phyloP scores from a whole-genome alignment of 2,797 vertebrate genomes.

The Arctocebus calabarensis region DNA sequence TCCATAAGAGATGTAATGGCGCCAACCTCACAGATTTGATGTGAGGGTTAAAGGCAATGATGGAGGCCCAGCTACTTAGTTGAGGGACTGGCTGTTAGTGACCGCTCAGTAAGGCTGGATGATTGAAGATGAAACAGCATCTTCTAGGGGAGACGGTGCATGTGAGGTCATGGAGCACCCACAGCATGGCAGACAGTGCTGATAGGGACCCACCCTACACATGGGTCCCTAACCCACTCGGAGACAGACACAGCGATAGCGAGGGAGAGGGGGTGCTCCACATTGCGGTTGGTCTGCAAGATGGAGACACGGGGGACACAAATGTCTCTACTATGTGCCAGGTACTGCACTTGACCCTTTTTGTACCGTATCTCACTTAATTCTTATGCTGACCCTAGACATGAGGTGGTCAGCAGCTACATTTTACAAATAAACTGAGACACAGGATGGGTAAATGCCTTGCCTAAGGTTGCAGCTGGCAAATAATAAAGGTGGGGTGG shows the following conservation, averaged over 20 bases:
- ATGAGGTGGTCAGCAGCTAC: neutral
- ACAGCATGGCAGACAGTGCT: neutral
- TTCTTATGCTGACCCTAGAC: neutral
- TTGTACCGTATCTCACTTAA: neutral
- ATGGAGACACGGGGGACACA: neutral
- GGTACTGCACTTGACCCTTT: neutral
- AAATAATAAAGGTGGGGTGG: neutral
- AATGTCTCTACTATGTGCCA: neutral
- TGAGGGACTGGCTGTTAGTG: too few species aligned
- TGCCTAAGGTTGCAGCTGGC: neutral
- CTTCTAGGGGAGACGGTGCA: fast-evolving
- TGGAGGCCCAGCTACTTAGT: too few species aligned
- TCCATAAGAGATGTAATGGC: neutral
- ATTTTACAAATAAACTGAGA: neutral
- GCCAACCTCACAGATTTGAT: neutral
- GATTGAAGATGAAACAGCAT: neutral
- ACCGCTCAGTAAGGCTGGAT: neutral
- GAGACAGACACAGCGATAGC: neutral
- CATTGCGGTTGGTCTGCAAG: neutral
- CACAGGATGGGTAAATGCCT: neutral
- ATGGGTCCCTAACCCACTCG: neutral
- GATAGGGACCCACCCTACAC: neutral
- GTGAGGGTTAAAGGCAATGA: neutral
- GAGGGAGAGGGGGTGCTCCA: neutral
- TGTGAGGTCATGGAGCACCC: neutral